Base-by-base conservation (phyloP, 2,888 invertebrate species). In the Andrena bucephala region DNA sequence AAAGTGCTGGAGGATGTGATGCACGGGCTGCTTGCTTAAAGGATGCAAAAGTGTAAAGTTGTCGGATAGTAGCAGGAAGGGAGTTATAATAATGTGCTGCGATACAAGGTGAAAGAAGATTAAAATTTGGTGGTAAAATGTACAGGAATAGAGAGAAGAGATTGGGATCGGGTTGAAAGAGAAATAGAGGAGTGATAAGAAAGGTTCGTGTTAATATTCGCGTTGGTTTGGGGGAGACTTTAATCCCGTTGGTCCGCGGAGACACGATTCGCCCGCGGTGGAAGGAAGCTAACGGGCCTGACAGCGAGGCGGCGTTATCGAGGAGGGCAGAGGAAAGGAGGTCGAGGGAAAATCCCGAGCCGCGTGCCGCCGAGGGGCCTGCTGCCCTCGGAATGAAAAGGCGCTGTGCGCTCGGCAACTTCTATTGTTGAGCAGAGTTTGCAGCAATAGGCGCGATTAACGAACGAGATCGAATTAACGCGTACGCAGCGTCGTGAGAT, bases 341-440 rank as follows among this genome's bases (percentile, higher is more conserved):
- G 82, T 81, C 81, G 81, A 74, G 66, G 69, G 70, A 81, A 81
- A 81, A 81, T 81, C 48, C 65, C 65, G 27, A n/a, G 42, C 8
- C 31, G 50, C 42, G 67, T 68, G 42, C 54, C 36, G 42, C 5
- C 16, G 29, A n/a, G 36, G 57, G 72, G 48, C n/a, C 6, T 36
- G 29, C 31, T 54, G 62, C 54, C 20, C n/a, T 33, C 16, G 10
- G 20, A n/a, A 27, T 24, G 36, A 69, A 65, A 50, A n/a, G n/a
- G 63, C 33, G 24, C 54, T 20, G n/a, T 8, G 27, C 16, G 63
- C 57, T 54, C 78, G 54, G 78, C 65, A 70, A 80, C 70, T 67
- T 71, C 48, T 29, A 79, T 67, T 67, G 54, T 2, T 24, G 13
- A 5, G 2, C 57, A 16, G 48, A 7, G 1, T 29, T 52, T 13